Base-by-base conservation (phyloP, 1,140 invertebrate genomes). In the Trachymyrmex cornetzi region DNA sequence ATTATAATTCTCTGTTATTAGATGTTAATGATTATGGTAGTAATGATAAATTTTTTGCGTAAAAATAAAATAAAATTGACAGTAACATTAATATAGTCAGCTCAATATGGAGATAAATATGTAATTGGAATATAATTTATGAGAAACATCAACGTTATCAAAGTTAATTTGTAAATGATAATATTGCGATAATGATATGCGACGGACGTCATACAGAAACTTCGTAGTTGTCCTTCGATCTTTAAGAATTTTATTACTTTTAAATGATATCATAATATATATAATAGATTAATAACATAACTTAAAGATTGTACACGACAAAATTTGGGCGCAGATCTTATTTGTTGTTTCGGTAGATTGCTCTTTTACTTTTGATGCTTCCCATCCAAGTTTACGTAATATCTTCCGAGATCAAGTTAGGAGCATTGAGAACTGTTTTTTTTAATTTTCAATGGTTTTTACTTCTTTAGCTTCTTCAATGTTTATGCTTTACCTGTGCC, bases 121-220 rank as follows among this genome's bases (percentile, higher is more conserved):
- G 22, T 64, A 77, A 77, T 63, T 77, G 11, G 11, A 77, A 48
- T n/a, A 48, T 61, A 77, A 64, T 63, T 50, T 48, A 48, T 77
- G n/a, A 48, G 30, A 75, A 75, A 22, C n/a, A 44, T 38, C 14
- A 34, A 16, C 55, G 4, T 75, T 75, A 75, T 75, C 72, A 19
- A 34, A 74, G 44, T 38, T 48, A 63, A 63, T 48, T 64, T 30
- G 38, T 27, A 44, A 48, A 61, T 77, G 22, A 79, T 64, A 64
- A 79, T 14, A 2, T 38, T 38, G 34, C 34, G 34, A 38, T 38
- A 38, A 9, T 38, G 1, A 38, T 19, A 5, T 24, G 74, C 30
- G 11, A 74, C 12, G 19, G 1, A 59, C 12, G 7, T 75, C 19
- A 30, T 38, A 64, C 11, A 14, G 30, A 38, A 61, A 34, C 24